Percentiles rank a stretch among this genome's conserved stretches.
Conservation (phyloP, 2,888 invertebrate genomes). For the Nephrotoma guestfalica region DNA sequence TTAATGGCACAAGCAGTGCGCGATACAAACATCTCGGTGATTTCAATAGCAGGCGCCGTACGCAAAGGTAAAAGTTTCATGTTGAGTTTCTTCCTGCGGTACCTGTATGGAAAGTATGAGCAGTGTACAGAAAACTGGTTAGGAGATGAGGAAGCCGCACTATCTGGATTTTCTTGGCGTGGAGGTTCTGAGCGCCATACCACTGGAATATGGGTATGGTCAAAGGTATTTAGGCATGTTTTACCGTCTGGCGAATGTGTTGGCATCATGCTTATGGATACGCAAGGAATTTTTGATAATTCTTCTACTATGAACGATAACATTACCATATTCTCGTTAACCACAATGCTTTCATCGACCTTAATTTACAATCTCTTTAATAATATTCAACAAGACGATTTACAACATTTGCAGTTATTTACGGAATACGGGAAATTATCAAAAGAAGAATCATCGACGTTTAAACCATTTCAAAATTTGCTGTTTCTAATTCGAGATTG, state of each 20-base stretch:
- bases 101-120: neutral
- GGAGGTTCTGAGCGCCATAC: conserved; percentile 7
- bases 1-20: neutral
- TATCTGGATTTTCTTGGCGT: conserved; percentile 9
- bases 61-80: neutral
- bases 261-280: conserved; percentile 9
- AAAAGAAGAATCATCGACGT: neutral
- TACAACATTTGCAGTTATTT: conserved; percentile 8
- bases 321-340: conserved; percentile 8
- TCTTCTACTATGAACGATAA: conserved; percentile 5
- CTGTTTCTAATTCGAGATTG: conserved; percentile 9
- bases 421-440: conserved; percentile 8
- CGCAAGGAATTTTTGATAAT: conserved; percentile 9
- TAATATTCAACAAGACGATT: conserved; percentile 9
- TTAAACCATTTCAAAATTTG: conserved; percentile 9
- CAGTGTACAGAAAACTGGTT: conserved; percentile 4
- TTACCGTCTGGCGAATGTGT: conserved; percentile 4
- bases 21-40: neutral
- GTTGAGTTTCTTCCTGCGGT: neutral
- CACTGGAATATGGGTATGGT: conserved; percentile 8
- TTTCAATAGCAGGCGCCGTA: neutral
- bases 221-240: conserved; percentile 7
- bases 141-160: conserved; percentile 4
- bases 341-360: conserved; percentile 9
- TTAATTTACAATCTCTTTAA: conserved; percentile 7